Evolutionary conservation across 2,113 vertebrate species (phyloP), one percentile per base, ranked within the genome.

Genomic region (Zosterops lateralis): DNA sequence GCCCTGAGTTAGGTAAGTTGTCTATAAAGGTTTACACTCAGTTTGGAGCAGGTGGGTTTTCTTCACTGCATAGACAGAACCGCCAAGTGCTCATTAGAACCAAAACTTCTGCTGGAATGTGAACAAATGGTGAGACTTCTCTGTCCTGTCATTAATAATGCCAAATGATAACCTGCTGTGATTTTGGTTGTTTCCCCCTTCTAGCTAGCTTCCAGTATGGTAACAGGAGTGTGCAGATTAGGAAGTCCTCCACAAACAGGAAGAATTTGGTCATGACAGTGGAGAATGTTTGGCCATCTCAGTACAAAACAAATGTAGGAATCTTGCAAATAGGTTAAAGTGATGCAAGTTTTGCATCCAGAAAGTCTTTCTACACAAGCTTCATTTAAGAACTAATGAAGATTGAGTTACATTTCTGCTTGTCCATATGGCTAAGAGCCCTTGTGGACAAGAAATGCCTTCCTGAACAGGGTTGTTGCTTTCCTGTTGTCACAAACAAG

Each of bases 71-170:
- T 12, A 70, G 67, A 81, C 73, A 73, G 77, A 82, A 56, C 75
- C 11, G 29, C 81, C 78, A 79, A 32, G 1, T 60, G 83, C 92
- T 95, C 12, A 0, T 56, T 48, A 38, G 56, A 94, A 93, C 64
- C 64, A 74, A 75, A 84, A 65, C 72, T 48, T 14, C 87, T 87
- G 87, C 84, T 95, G 95, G 95, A 96, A 96, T 95, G 92, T 96
- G 93, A 90, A 93, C 68, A 85, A 74, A 60, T 13, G 40, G 34
- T 86, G 62, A 80, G 51, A 62, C 50, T 65, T 82, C 42, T 86
- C 64, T 64, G n/a, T 44, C 84, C 54, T 84, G 67, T 73, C 62
- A 58, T 86, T 78, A 70, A 10, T 71, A 66, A 68, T 67, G 89
- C 54, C 72, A 72, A 47, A 70, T 71, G 20, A 68, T 47, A 78